phyloP scores from a whole-genome alignment of 2,797 vertebrate genomes.

The Eutrigla gurnardus region DNA sequence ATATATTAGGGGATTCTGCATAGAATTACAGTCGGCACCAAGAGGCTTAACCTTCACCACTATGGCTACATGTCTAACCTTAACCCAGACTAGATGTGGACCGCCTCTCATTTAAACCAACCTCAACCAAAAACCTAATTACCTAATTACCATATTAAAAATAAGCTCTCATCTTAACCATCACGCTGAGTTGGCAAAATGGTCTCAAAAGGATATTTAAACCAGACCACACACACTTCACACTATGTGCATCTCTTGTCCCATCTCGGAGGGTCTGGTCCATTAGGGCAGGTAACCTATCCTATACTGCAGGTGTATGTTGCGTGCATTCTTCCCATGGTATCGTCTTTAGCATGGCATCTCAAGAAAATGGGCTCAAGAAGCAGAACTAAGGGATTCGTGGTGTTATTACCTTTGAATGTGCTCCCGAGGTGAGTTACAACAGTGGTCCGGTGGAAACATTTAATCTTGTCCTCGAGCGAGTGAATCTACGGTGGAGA shows the following conservation, averaged over 20 bases:
- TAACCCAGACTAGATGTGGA: constrained; percentile 18
- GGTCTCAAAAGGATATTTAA: constrained; percentile 28
- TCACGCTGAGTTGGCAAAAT: constrained; percentile 26
- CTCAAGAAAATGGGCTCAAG: constrained; percentile 38
- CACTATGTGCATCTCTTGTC: constrained; percentile 10
- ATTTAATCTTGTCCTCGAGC: constrained; percentile 92
- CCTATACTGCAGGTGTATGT: background rate
- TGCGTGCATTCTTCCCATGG: constrained; percentile 1
- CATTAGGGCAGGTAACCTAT: background rate
- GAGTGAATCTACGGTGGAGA: constrained; percentile 88
- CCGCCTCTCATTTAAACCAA: constrained; percentile 2
- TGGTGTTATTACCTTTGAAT: constrained; percentile 85
- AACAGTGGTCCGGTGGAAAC: constrained; percentile 87
- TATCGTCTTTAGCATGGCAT: background rate
- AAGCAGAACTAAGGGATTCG: constrained; percentile 58
- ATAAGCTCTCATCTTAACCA: constrained; percentile 42
- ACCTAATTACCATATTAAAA: background rate
- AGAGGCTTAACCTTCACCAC: constrained; percentile 43
- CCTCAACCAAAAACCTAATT: constrained; percentile 53
- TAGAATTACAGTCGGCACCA: constrained; percentile 31
- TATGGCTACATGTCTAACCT: constrained; percentile 20
- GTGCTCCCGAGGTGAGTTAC: constrained; percentile 87
- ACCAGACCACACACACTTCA: constrained; percentile 25
- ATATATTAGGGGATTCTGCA: constrained; percentile 21
- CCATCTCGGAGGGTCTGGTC: constrained; percentile 18